A percentile compares a stretch with the other conserved stretches of the same genome.
phyloP scores from a whole-genome alignment of 1,140 invertebrate species.

The Drosophila nikananu region DNA sequence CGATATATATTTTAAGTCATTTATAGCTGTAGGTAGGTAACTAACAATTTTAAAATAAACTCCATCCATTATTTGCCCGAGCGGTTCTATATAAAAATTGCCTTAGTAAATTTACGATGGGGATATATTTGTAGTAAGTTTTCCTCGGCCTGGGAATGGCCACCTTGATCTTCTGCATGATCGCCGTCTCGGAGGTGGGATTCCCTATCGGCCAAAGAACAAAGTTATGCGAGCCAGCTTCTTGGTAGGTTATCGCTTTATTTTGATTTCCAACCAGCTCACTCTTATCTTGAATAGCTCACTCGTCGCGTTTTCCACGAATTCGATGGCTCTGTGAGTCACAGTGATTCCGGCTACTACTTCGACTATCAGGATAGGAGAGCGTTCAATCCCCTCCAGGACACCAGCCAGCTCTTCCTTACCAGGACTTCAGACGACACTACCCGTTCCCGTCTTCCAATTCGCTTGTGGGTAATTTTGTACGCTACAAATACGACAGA shows the following conservation, averaged over 20 bases:
- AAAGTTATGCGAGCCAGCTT: conserved; percentile 90
- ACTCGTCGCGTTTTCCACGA: conserved; percentile 88
- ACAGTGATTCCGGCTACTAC: conserved; percentile 89
- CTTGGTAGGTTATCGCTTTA: conserved; percentile 84
- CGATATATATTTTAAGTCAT: conserved; percentile 37
- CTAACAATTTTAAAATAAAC: conserved; percentile 15
- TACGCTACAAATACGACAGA: background rate
- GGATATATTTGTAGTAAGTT: too few species aligned
- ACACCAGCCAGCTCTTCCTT: too few species aligned
- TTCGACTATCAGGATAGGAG: conserved; percentile 90
- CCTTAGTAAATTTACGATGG: background rate
- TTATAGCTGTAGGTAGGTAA: background rate
- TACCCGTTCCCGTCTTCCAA: too few species aligned
- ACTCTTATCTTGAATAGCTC: conserved; percentile 85
- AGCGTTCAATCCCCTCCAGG: conserved; percentile 87
- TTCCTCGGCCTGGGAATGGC: conserved; percentile 41
- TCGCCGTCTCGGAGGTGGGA: conserved; percentile 90
- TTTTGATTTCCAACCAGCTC: background rate
- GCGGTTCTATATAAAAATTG: background rate
- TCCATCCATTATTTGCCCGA: conserved; percentile 7
- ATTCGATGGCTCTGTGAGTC: conserved; percentile 86
- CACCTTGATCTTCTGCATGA: conserved; percentile 85
- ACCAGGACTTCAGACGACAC: too few species aligned
- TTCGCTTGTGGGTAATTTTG: background rate
- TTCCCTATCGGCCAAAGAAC: conserved; percentile 90